Conservation (phyloP, 1,140 invertebrate genomes). For the Drosophila neocordata region DNA sequence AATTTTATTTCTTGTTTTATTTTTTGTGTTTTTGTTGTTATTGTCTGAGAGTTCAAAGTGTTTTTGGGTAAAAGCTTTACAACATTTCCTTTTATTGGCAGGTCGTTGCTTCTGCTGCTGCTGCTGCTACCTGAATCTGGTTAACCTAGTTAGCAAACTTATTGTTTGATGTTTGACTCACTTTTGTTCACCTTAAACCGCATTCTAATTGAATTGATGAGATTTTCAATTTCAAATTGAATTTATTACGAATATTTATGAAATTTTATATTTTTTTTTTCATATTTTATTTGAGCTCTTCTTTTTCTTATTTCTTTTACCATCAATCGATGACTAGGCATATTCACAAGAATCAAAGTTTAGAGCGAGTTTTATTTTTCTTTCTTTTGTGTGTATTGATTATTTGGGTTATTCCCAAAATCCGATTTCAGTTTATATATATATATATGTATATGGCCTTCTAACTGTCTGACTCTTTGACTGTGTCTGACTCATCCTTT, state of each 20-base stretch:
- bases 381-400: no score
- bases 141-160: slow-evolving; percentile 7
- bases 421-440: no score
- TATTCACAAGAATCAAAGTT: no score
- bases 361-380: no score
- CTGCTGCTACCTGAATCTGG: background rate
- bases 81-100: slow-evolving; percentile 9
- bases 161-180: background rate
- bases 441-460: no score
- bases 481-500: background rate
- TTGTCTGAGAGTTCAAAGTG: slow-evolving; percentile 6
- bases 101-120: background rate
- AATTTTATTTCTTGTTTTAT: slow-evolving; percentile 57
- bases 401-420: no score
- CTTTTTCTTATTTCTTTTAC: no score
- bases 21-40: background rate
- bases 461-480: background rate
- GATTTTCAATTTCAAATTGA: no score
- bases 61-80: slow-evolving; percentile 8
- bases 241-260: no score
- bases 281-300: no score
- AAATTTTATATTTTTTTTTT: no score
- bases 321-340: no score
- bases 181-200: background rate
- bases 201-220: background rate